Percentiles rank a stretch among this genome's conserved stretches.
Evolutionary conservation across 2,888 invertebrate genomes (phyloP).

Genomic region (Cheilosia vernalis): DNA sequence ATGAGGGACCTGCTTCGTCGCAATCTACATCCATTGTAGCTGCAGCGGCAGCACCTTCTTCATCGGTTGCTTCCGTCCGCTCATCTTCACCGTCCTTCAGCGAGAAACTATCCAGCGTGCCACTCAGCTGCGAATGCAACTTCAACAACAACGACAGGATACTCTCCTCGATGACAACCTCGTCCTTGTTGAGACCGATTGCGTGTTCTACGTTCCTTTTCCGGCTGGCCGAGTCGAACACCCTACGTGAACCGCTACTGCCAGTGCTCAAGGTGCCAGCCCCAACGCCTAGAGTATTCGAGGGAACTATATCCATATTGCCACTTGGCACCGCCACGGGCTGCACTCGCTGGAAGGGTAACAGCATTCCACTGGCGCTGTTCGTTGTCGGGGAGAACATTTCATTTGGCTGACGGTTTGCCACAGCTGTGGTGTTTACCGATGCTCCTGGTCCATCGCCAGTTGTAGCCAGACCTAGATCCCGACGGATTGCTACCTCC

Average conservation of each 20-base stretch:
- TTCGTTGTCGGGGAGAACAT: slow-evolving; percentile 82
- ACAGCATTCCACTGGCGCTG: slow-evolving; percentile 80
- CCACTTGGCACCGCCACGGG: slow-evolving; percentile 82
- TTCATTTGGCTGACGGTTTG: slow-evolving; percentile 77
- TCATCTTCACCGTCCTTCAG: slow-evolving; percentile 84
- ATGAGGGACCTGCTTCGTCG: slow-evolving; percentile 81
- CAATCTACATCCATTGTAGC: slow-evolving; percentile 81
- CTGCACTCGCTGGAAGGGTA: slow-evolving; percentile 83
- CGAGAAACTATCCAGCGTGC: slow-evolving; percentile 91
- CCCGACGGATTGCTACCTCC: slow-evolving; percentile 83
- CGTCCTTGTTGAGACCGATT: slow-evolving; percentile 83
- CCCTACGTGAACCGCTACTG: slow-evolving; percentile 77
- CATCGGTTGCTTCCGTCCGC: slow-evolving; percentile 29
- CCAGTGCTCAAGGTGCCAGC: slow-evolving; percentile 73
- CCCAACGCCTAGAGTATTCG: slow-evolving; percentile 79
- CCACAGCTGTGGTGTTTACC: slow-evolving; percentile 60
- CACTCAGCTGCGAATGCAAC: slow-evolving; percentile 94
- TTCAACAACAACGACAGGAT: slow-evolving; percentile 95
- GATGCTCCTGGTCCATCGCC: slow-evolving; percentile 67
- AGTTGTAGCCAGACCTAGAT: slow-evolving; percentile 79
- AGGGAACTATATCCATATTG: slow-evolving; percentile 84
- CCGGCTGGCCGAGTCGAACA: slow-evolving; percentile 79
- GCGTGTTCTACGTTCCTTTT: slow-evolving; percentile 83
- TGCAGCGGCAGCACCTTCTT: slow-evolving; percentile 30
- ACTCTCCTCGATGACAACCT: slow-evolving; percentile 91